Evolutionary conservation across 2,113 vertebrate genomes (phyloP), one percentile per base, ranked within the genome.

Genomic region (Bettongia penicillata): DNA sequence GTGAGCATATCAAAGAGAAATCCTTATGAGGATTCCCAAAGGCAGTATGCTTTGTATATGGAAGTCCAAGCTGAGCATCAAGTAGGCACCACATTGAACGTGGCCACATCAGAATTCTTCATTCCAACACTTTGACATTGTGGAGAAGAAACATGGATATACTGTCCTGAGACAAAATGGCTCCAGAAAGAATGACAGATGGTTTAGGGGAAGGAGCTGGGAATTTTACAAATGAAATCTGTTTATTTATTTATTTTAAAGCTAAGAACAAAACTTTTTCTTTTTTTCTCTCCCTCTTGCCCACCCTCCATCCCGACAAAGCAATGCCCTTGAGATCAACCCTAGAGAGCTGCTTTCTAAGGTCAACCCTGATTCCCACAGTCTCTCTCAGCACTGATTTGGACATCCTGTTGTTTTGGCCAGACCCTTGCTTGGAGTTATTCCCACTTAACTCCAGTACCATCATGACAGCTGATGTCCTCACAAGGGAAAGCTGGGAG

Each of bases 351-450:
- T 52, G 24, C 11, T 93, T 89, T 89, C 37, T 50, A 52, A 68
- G 53, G 53, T 61, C 91, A 53, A 12, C 0, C 1, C 22, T 24
- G 43, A 53, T 97, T 97, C 96, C 95, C 97, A 97, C 10, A 25
- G n/a, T 51, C 90, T 12, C n/a, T 52, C n/a, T 92, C 84, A 51
- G n/a, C 8, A 51, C 24, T 37, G 4, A 9, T 49, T 52, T 55
- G n/a, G 10, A 31, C 53, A 77, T 2, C 14, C 12, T 11, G 31
- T 84, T 77, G 91, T 89, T 93, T 91, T 90, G 31, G 89, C 52
- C 57, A 53, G 93, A 91, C 89, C 84, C 7, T 0, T 1, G 7
- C 26, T n/a, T 48, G 55, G 47, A 16, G n/a, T 43, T 31, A 3
- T 2, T 26, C 49, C 91, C 93, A 92, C 77, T 89, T 91, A 37